Evolutionary conservation across 2,113 vertebrate species (phyloP).

Genomic region (Nerophis ophidion): DNA sequence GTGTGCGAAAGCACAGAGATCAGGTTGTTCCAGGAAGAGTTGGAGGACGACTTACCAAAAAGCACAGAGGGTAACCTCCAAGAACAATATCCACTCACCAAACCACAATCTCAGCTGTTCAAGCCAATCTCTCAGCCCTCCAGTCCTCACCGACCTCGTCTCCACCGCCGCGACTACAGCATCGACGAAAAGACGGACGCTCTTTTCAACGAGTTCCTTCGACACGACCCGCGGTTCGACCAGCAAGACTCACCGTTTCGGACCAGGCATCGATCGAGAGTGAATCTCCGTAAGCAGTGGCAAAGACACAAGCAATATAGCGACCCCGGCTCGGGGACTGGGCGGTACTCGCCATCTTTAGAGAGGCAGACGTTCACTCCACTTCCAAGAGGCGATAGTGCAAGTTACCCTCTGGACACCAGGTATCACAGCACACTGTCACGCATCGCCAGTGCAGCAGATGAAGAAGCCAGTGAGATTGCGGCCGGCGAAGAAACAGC

Average conservation of each 20-base stretch:
- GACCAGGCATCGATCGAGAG: conserved; percentile 78
- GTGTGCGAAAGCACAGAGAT: conserved; percentile 85
- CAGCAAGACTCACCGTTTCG: conserved; percentile 76
- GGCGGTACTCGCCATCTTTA: conserved; percentile 70
- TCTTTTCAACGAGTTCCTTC: conserved; percentile 91
- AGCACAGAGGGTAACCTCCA: conserved; percentile 22
- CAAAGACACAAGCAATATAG: conserved; percentile 93
- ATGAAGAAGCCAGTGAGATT: conserved; percentile 76
- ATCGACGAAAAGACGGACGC: conserved; percentile 96
- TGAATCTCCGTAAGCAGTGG: conserved; percentile 90
- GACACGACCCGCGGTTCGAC: conserved; percentile 91
- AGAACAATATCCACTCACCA: conserved; percentile 38
- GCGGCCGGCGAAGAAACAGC: conserved; percentile 47
- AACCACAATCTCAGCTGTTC: conserved; percentile 31
- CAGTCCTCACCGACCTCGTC: conserved; percentile 49
- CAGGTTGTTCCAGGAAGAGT: conserved; percentile 66
- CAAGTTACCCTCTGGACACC: conserved; percentile 79
- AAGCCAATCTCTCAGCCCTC: conserved; percentile 31
- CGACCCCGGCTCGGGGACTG: conserved; percentile 75
- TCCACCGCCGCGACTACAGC: conserved; percentile 88
- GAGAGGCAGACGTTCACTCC: conserved; percentile 77
- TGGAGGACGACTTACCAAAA: conserved; percentile 67
- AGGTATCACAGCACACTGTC: conserved; percentile 78
- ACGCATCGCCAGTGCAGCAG: conserved; percentile 78
- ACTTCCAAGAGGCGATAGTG: conserved; percentile 79